These are phyloP conservation scores for human DNA, from an alignment of 2,113 vertebrate genomes.

Conservation along the genomic window DNA sequence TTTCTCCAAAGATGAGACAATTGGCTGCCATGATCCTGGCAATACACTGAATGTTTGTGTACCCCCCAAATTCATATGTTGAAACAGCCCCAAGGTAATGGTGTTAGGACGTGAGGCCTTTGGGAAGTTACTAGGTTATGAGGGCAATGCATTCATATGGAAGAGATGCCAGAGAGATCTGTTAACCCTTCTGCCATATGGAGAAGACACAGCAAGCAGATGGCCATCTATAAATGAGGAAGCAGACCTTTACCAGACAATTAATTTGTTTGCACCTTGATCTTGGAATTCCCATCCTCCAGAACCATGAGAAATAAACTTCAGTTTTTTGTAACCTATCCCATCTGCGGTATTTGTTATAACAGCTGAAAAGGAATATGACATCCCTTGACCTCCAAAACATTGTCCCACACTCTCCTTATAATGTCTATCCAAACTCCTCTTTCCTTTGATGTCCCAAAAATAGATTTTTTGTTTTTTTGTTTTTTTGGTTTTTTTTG, in stretches of 20 bases:
- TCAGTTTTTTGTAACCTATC: background rate
- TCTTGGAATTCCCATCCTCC: background rate
- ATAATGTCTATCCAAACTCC: background rate
- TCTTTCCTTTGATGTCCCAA: background rate
- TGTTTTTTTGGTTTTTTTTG: too few species aligned
- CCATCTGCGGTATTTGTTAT: background rate
- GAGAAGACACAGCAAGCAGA: background rate
- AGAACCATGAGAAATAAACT: background rate
- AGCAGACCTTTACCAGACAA: background rate
- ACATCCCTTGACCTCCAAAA: background rate
- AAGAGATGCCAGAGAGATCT: background rate
- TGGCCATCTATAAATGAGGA: background rate
- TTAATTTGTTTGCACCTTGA: background rate
- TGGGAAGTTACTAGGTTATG: background rate
- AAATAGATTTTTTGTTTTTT: background rate
- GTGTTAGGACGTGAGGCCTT: background rate
- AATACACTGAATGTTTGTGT: background rate
- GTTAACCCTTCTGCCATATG: background rate
- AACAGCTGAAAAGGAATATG: background rate
- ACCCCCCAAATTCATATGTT: background rate
- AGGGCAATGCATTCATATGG: background rate
- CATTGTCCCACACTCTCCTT: background rate
- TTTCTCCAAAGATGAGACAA: background rate
- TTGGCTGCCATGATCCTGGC: background rate
- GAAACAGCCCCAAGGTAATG: background rate